Conservation (phyloP, 2,113 vertebrate genomes). For the Nothoprocta pentlandii region DNA sequence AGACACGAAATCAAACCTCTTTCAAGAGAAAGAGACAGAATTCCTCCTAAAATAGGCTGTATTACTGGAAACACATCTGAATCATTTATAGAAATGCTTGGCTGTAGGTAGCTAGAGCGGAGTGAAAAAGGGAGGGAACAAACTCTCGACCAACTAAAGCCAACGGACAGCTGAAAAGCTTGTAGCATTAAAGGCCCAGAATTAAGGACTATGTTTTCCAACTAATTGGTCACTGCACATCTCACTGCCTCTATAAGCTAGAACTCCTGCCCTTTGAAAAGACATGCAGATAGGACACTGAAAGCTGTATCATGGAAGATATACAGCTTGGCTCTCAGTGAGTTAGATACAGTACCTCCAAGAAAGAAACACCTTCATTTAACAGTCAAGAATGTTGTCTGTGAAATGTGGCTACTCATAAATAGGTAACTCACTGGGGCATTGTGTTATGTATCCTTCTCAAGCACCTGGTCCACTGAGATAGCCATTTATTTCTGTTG, state of each 20-base stretch:
- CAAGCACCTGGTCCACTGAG: conserved; percentile 17
- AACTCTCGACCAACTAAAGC: neutral
- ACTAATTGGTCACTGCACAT: neutral
- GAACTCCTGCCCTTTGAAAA: neutral
- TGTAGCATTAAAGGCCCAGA: neutral
- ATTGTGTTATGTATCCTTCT: conserved; percentile 12
- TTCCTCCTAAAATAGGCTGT: neutral
- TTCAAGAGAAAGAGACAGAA: neutral
- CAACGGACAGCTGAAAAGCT: neutral
- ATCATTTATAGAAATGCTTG: neutral
- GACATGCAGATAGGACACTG: neutral
- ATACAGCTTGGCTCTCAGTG: neutral
- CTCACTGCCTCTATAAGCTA: neutral
- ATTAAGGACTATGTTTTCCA: neutral
- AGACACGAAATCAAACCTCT: neutral
- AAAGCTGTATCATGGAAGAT: neutral
- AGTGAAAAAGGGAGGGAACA: neutral
- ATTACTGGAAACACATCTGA: neutral
- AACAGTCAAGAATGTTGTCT: neutral
- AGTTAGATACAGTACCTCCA: neutral
- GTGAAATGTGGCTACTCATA: conserved; percentile 55
- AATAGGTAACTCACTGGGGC: conserved; percentile 13
- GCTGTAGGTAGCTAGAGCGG: neutral
- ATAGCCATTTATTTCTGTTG: conserved; percentile 39
- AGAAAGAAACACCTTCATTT: neutral